Conservation (phyloP, 2,888 invertebrate species). For the Slavum lentiscoides region DNA sequence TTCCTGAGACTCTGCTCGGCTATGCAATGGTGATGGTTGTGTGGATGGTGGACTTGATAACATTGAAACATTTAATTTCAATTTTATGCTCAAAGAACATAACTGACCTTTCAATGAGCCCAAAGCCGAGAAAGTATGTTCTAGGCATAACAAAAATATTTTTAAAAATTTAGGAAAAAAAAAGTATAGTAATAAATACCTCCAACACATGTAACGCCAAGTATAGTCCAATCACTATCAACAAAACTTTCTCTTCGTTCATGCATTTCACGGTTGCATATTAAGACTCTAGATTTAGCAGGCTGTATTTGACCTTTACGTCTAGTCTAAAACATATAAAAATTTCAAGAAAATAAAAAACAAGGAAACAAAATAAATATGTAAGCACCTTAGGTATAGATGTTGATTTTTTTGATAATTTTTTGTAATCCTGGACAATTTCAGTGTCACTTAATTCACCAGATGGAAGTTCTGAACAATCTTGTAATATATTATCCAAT, state of each 20-base stretch:
- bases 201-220: slow-evolving; percentile 65
- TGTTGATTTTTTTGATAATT: slow-evolving; percentile 60
- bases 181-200: slow-evolving; percentile 58
- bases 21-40: slow-evolving; percentile 60
- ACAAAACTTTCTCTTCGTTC: slow-evolving; percentile 65
- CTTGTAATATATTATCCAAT: slow-evolving; percentile 74
- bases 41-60: slow-evolving; percentile 58
- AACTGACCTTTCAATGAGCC: slow-evolving; percentile 68
- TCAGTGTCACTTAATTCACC: slow-evolving; percentile 72
- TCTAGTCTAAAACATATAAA: slow-evolving; percentile 35
- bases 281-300: slow-evolving; percentile 67
- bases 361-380: background rate
- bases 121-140: slow-evolving; percentile 68
- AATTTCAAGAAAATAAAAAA: background rate
- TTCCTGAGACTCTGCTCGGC: slow-evolving; percentile 55
- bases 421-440: slow-evolving; percentile 77
- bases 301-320: slow-evolving; percentile 62
- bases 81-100: slow-evolving; percentile 67
- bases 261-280: slow-evolving; percentile 64
- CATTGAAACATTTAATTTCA: slow-evolving; percentile 63
- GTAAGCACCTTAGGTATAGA: slow-evolving; percentile 45
- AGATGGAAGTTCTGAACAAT: slow-evolving; percentile 75
- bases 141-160: slow-evolving; percentile 58
- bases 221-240: slow-evolving; percentile 68
- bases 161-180: slow-evolving; percentile 1